Base-by-base conservation (phyloP, 2,888 invertebrate genomes). In the Pristionchus japonicus region DNA sequence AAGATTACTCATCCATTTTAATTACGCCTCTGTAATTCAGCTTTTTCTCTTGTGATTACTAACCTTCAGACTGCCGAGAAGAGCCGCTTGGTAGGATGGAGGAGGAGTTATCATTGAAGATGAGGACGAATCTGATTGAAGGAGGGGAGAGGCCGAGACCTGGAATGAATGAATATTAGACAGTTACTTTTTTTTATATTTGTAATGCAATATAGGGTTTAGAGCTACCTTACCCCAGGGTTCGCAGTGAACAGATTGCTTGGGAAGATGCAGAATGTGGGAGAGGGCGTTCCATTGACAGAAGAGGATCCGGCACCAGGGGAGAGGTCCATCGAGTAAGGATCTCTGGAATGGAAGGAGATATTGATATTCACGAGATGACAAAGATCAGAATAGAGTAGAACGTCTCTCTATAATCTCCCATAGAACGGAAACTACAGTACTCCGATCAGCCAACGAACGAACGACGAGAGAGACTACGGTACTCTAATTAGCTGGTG, bases 81-180 rank as follows among this genome's bases (percentile, higher is more conserved):
- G 84, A 23, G 84, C 84, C 13, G 84, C 17, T 40, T 84, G 84
- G 40, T 84, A 84, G 23, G 57, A 57, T 20, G 84, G 84, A 34
- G 84, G 84, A 61, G 84, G 84, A 57, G 84, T 61, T 20, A 84
- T 37, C n/a, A 84, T 34, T 15, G 57, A 74, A 43, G 77, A 43
- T 20, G 77, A 43, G n/a, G 83, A 83, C 2, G 77, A 77, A 77
- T 40, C 40, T 1, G 77, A 43, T 34, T 31, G 67, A 34, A 67
- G 67, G 31, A 67, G 67, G 13, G 67, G 67, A 1, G 67, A 67
- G 17, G 67, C n/a, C 27, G 67, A 31, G 15, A 67, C 11, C 67
- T 67, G 67, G 13, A 67, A 34, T 67, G 9, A n/a, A n/a, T n/a
- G n/a, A n/a, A n/a, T n/a, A n/a, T n/a, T n/a, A n/a, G n/a, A n/a